Conservation (phyloP, 2,113 vertebrate species). For the Spea multiplicata region DNA sequence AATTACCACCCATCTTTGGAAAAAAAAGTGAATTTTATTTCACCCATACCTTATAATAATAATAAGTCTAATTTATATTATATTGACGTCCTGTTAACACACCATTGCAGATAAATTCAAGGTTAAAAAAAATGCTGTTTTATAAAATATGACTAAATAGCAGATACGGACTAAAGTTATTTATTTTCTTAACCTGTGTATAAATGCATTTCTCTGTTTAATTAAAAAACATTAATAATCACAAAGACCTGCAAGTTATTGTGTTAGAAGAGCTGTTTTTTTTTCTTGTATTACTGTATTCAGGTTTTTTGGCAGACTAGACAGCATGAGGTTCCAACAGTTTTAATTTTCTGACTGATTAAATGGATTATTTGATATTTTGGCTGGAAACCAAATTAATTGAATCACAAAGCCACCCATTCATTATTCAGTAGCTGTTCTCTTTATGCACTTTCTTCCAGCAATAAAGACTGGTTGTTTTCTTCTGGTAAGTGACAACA, state of each 20-base stretch:
- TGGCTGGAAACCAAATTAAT: slow-evolving; percentile 64
- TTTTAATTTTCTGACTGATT: slow-evolving; percentile 75
- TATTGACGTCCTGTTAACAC: too few relatives aligned
- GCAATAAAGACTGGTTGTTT: slow-evolving; percentile 57
- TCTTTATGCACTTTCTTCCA: slow-evolving; percentile 58
- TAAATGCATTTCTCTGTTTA: neutral
- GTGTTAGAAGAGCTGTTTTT: neutral
- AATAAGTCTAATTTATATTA: too few relatives aligned
- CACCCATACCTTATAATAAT: too few relatives aligned
- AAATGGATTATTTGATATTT: slow-evolving; percentile 76
- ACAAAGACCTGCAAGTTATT: too few relatives aligned
- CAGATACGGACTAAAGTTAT: too few relatives aligned
- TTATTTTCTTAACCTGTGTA: too few relatives aligned
- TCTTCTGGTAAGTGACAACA: slow-evolving; percentile 1
- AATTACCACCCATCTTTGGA: too few relatives aligned
- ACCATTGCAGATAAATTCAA: too few relatives aligned
- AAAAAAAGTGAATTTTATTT: too few relatives aligned
- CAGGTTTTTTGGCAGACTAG: slow-evolving; percentile 53
- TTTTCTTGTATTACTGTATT: neutral
- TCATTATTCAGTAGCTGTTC: slow-evolving; percentile 62
- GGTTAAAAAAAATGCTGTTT: too few relatives aligned
- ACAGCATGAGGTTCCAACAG: slow-evolving; percentile 59
- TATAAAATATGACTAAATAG: too few relatives aligned
- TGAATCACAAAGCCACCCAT: slow-evolving; percentile 63
- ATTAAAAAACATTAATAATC: too few relatives aligned